These are phyloP conservation scores for Cheilosia vernalis DNA, from an alignment of 2,888 invertebrate genomes.

Conservation along the genomic window DNA sequence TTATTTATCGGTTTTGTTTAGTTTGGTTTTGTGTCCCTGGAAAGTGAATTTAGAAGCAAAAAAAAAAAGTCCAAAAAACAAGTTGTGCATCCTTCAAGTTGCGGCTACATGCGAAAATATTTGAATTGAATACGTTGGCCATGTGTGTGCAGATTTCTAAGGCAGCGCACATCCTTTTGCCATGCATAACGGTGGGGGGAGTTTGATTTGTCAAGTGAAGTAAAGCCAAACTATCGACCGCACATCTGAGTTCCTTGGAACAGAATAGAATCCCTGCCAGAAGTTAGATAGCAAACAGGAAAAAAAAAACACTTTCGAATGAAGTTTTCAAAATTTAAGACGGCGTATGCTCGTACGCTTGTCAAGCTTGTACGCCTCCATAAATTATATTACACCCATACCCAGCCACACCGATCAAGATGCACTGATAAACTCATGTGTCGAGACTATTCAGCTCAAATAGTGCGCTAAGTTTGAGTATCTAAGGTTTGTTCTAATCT, in stretches of 20 bases:
- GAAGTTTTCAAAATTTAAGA: constrained; percentile 28
- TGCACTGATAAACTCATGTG: constrained; percentile 9
- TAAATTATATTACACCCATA: constrained; percentile 27
- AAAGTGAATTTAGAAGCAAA: constrained; percentile 38
- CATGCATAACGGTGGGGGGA: constrained; percentile 29
- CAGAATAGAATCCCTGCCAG: neutral
- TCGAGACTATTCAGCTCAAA: constrained; percentile 8
- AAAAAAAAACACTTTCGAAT: constrained; percentile 16
- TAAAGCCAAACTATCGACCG: constrained; percentile 44
- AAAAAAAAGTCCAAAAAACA: constrained; percentile 12
- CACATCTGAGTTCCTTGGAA: constrained; percentile 10
- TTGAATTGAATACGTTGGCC: constrained; percentile 37
- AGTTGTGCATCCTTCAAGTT: constrained; percentile 39
- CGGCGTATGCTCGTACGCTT: neutral
- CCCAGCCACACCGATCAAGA: constrained; percentile 7
- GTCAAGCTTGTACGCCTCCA: constrained; percentile 13
- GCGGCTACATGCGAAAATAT: constrained; percentile 36
- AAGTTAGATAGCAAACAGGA: neutral
- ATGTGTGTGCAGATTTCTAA: constrained; percentile 21
- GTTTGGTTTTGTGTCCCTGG: constrained; percentile 25
- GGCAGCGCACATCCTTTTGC: constrained; percentile 26
- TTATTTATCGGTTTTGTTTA: constrained; percentile 52
- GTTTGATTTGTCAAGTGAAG: constrained; percentile 8
- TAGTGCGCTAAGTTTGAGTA: constrained; percentile 18
- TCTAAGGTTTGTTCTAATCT: neutral